phyloP scores from a whole-genome alignment of 2,888 invertebrate genomes.

The Ophion ventricosus region DNA sequence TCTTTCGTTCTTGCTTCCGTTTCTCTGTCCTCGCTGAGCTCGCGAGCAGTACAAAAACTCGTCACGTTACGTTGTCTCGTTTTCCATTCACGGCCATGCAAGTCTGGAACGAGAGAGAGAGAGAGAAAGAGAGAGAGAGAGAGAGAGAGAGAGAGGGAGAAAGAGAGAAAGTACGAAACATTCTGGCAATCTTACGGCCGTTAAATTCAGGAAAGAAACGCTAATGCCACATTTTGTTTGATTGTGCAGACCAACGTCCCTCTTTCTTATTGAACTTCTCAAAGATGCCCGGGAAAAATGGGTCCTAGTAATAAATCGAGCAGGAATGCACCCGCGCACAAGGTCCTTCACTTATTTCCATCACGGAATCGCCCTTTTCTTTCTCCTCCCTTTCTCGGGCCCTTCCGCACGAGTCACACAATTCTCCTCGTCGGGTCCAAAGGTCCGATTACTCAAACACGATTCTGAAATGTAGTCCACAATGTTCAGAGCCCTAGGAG shows the following conservation, averaged over 20 bases:
- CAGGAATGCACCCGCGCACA: constrained; percentile 55
- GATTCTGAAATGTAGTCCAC: constrained; percentile 61
- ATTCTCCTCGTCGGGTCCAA: constrained; percentile 50
- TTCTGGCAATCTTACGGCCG: constrained; percentile 70
- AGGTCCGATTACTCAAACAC: constrained; percentile 75
- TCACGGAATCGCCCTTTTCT: constrained; percentile 19
- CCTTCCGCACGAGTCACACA: constrained; percentile 29
- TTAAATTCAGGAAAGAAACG: constrained; percentile 66
- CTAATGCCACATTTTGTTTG: constrained; percentile 61
- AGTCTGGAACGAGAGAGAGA: not conserved
- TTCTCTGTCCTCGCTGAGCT: constrained; percentile 10
- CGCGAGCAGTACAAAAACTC: constrained; percentile 14
- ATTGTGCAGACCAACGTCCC: not conserved
- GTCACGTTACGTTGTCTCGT: constrained; percentile 16
- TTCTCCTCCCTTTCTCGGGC: constrained; percentile 21
- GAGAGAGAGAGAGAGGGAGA: not conserved
- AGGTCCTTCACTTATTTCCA: constrained; percentile 35
- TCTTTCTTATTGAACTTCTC: constrained; percentile 40
- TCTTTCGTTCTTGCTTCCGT: constrained; percentile 41
- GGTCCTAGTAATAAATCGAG: constrained; percentile 56
- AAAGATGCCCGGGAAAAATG: constrained; percentile 21
- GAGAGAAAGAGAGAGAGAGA: constrained; percentile 3
- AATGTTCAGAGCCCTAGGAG: not conserved
- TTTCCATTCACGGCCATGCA: constrained; percentile 58
- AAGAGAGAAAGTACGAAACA: not conserved